Evolutionary conservation across 2,888 invertebrate genomes (phyloP).

Genomic region (Tipula helvola): DNA sequence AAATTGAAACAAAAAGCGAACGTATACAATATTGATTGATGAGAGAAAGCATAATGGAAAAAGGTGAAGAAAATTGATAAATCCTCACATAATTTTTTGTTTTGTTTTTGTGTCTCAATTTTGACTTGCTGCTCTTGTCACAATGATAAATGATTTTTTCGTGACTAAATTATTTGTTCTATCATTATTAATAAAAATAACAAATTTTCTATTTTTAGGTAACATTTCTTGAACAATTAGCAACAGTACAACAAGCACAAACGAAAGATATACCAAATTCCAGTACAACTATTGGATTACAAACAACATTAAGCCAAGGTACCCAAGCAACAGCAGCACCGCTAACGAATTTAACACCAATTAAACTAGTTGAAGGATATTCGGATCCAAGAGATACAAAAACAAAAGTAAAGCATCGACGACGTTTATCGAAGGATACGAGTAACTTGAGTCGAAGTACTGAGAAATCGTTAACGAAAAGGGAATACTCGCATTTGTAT

Average conservation of each 20-base stretch:
- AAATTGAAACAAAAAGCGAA: not conserved
- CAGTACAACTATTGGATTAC: slow-evolving; percentile 5
- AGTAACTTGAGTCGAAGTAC: not conserved
- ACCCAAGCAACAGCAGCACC: slow-evolving; percentile 17
- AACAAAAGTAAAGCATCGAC: slow-evolving; percentile 25
- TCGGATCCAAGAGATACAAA: slow-evolving; percentile 35
- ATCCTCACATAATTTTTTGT: not conserved
- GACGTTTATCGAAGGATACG: not conserved
- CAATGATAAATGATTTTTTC: not conserved
- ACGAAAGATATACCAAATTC: slow-evolving; percentile 9
- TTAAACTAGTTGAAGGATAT: slow-evolving; percentile 35
- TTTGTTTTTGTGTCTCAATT: not conserved
- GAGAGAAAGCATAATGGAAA: not conserved
- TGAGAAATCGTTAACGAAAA: not conserved
- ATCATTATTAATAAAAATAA: not conserved
- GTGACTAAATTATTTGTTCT: not conserved
- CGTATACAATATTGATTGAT: not conserved
- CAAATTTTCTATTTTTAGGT: slow-evolving; percentile 17
- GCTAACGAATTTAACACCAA: slow-evolving; percentile 24
- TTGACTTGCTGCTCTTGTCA: not conserved
- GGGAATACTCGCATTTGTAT: slow-evolving; percentile 18
- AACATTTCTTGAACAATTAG: slow-evolving; percentile 21
- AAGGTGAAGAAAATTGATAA: not conserved
- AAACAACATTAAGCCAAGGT: not conserved
- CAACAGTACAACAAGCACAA: slow-evolving; percentile 16